A percentile compares a stretch with the other conserved stretches of the same genome.
These are phyloP conservation scores for Tachyglossus aculeatus DNA, from an alignment of 2,797 vertebrate species.

Conservation along the genomic window DNA sequence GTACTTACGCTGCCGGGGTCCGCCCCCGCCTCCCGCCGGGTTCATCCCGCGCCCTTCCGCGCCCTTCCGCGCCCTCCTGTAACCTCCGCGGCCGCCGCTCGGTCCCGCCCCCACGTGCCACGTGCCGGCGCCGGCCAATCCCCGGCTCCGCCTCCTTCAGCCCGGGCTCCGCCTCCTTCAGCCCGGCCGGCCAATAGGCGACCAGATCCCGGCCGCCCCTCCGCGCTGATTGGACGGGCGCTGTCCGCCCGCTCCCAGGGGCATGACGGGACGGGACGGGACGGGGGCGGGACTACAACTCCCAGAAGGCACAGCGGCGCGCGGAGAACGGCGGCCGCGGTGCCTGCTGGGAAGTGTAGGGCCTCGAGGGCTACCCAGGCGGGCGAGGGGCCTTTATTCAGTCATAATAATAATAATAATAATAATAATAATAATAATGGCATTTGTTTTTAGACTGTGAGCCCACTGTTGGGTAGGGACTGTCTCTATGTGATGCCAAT, in stretches of 20 bases:
- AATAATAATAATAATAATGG: too few relatives aligned
- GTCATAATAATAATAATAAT: too few relatives aligned
- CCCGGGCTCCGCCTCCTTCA: background rate
- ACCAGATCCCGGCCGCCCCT: constrained; percentile 47
- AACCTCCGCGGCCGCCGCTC: too few relatives aligned
- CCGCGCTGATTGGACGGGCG: background rate
- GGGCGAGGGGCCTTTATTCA: background rate
- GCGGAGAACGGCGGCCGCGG: background rate
- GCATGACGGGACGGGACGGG: background rate
- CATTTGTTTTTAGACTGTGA: too few relatives aligned
- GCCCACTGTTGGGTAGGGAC: too few relatives aligned
- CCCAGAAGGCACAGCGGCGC: background rate
- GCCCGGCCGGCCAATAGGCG: constrained; percentile 10
- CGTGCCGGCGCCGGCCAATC: background rate
- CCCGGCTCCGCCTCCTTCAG: background rate
- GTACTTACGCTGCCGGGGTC: constrained; percentile 60
- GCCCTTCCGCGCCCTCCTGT: background rate
- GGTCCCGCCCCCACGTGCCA: constrained; percentile 34
- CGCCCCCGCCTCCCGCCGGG: background rate
- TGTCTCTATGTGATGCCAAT: too few relatives aligned
- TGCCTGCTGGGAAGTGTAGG: background rate
- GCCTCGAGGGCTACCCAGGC: too few relatives aligned
- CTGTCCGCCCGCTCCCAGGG: background rate
- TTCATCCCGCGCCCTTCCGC: background rate
- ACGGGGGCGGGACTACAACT: background rate